These are phyloP conservation scores for Alectoris magna DNA, from an alignment of 2,797 vertebrate species.

Conservation along the genomic window DNA sequence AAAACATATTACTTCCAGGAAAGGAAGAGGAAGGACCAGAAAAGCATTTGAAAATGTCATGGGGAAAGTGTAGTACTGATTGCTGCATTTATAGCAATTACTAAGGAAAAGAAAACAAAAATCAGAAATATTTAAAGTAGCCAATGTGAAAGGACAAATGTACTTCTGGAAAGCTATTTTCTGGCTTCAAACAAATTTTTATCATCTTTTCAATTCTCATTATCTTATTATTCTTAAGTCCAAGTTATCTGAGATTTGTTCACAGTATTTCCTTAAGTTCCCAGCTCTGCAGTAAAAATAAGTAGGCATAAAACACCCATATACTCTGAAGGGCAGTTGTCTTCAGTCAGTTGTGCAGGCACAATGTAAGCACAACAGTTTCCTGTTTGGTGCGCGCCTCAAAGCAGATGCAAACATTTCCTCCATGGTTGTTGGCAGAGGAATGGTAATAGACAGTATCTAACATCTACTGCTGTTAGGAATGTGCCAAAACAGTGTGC, in stretches of 20 bases:
- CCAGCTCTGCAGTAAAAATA: constrained; percentile 42
- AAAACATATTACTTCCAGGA: constrained; percentile 30
- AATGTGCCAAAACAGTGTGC: constrained; percentile 10
- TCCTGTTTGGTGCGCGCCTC: constrained; percentile 20
- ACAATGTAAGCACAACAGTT: not conserved
- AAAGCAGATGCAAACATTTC: constrained; percentile 46
- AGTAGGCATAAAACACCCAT: not conserved
- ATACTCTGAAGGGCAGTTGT: constrained; percentile 22
- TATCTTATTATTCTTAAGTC: not conserved
- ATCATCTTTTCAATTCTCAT: not conserved
- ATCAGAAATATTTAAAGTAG: not conserved
- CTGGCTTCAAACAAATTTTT: not conserved
- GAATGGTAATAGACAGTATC: constrained; percentile 31
- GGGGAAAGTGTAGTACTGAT: not conserved
- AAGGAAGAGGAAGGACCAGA: not conserved
- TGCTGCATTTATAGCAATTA: not conserved
- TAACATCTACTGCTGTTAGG: constrained; percentile 29
- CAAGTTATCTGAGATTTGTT: constrained; percentile 1
- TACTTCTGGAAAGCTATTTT: not conserved
- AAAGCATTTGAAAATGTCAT: constrained; percentile 50
- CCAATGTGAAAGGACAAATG: not conserved
- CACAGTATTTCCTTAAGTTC: constrained; percentile 21
- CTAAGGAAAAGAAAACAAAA: constrained; percentile 5
- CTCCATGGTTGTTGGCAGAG: not conserved
- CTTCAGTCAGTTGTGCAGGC: constrained; percentile 38